Conservation (phyloP, 2,113 vertebrate genomes). For the Myrmophylax atrothorax region DNA sequence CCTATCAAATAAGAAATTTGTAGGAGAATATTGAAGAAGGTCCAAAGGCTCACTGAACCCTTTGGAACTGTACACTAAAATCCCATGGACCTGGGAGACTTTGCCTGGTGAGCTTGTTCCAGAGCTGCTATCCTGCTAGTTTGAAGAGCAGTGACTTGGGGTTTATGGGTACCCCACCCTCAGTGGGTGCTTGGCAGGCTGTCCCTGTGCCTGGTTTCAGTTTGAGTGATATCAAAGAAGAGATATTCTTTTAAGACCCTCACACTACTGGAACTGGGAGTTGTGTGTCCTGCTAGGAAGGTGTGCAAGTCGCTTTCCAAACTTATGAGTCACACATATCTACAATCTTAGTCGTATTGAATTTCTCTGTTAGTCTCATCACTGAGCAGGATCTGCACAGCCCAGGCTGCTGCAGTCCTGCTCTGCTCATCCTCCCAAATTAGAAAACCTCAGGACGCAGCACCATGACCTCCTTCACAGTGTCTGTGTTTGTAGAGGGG, state of each 20-base stretch:
- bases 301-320: not conserved
- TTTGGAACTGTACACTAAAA: not conserved
- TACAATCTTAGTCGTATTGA: not conserved
- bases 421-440: fast-evolving
- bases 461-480: not conserved
- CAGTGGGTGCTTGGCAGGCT: not conserved
- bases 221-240: not conserved
- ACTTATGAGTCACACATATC: not conserved
- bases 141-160: not conserved
- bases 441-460: not conserved
- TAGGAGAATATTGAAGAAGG: not conserved
- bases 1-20: not conserved
- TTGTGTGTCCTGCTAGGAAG: not conserved
- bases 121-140: not conserved
- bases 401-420: not conserved
- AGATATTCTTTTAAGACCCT: not conserved
- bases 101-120: not conserved
- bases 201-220: not conserved
- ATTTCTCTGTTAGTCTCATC: not conserved
- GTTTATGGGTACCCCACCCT: fast-evolving
- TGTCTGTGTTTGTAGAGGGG: not conserved
- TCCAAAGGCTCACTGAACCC: not conserved
- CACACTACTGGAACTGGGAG: not conserved
- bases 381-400: not conserved
- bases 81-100: not conserved